Base-by-base conservation (phyloP, 2,888 invertebrate species). In the Ceriagrion tenellum region DNA sequence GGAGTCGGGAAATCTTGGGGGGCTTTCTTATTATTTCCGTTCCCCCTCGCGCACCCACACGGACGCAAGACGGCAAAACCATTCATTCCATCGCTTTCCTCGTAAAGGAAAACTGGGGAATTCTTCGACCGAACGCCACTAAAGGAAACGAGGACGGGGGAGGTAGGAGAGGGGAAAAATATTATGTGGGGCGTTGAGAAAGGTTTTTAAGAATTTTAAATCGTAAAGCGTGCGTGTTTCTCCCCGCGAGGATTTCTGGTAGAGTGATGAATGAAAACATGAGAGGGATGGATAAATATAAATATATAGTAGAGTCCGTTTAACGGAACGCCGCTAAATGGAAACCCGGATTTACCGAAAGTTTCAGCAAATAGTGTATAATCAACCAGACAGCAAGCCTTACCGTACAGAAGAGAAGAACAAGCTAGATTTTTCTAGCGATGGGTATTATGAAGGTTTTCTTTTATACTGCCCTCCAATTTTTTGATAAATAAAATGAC, bases 111-210 rank as follows among this genome's bases (percentile, higher is more conserved):
- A 35, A 81, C 81, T 81, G 35, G 81, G 81, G 35, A 81, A 81
- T 35, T 81, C 81, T 13, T 81, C 81, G 81, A 81, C 81, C 81
- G 81, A 81, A 35, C 81, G 81, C 81, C 81, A 35, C 81, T 35
- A 81, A 12, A 81, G 35, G 69, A 69, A 69, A 69, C 69, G n/a
- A 69, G 69, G 35, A n/a, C n/a, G n/a, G n/a, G 69, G 16, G 59
- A 20, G 59, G 59, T 20, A 16, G 59, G 12, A 81, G 35, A 26
- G 35, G 16, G 35, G 35, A 81, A 35, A 81, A 35, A 81, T 81
- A 18, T 35, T 35, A 16, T 47, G 4, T 47, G 47, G 47, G 47
- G 47, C n/a, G n/a, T n/a, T n/a, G 47, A 47, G 47, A 8, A 8
- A 47, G 8, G 30, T 81, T 35, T 81, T 81, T 81, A 35, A 81